Base-by-base conservation (phyloP, 2,797 vertebrate genomes). In the Delichon dasypus region DNA sequence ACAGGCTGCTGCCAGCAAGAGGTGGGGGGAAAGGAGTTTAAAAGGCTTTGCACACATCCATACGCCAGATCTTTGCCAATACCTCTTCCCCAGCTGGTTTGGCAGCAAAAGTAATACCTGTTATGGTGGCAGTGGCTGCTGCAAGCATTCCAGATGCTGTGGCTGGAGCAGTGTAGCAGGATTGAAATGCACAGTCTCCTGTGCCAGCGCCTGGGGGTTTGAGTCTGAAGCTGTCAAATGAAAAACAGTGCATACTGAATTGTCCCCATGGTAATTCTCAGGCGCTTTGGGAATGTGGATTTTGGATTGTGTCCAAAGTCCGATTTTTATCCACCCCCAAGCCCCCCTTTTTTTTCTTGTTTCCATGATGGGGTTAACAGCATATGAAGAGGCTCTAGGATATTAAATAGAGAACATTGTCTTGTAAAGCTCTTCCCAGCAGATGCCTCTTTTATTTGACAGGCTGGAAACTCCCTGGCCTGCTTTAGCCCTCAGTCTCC, bases 381-480 rank as follows among this genome's bases (percentile, higher is more conserved):
- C 11, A 3, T 66, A 29, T 57, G 77, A 90, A 67, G 60, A 87
- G 60, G 22, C 55, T 45, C 71, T 73, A 26, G 64, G 88, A 30
- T 89, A 72, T 89, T 93, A 79, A 95, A 84, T 70, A 73, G 64
- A 77, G 75, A 93, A 38, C 9, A 13, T 2, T 85, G 88, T 60
- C 77, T 85, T 79, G 77, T 88, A 95, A 85, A 92, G 40, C 60
- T 85, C 72, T 94, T 93, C 62, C 32, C 67, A 60, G 84, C 74
- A 89, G 88, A 92, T 5, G n/a, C 83, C 23, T 93, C 74, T 81
- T 94, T 88, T 85, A 89, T 82, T 90, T 93, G 74, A 58, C 12
- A 16, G 53, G 48, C 60, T 95, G 94, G 93, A 96, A 96, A 89
- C 60, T 95, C 92, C 86, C 88, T 95, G 86, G 88, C 84, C 29